A percentile compares a stretch with the other conserved stretches of the same genome.
These are phyloP conservation scores for Plestiodon gilberti DNA, from an alignment of 2,113 vertebrate genomes.

Conservation along the genomic window DNA sequence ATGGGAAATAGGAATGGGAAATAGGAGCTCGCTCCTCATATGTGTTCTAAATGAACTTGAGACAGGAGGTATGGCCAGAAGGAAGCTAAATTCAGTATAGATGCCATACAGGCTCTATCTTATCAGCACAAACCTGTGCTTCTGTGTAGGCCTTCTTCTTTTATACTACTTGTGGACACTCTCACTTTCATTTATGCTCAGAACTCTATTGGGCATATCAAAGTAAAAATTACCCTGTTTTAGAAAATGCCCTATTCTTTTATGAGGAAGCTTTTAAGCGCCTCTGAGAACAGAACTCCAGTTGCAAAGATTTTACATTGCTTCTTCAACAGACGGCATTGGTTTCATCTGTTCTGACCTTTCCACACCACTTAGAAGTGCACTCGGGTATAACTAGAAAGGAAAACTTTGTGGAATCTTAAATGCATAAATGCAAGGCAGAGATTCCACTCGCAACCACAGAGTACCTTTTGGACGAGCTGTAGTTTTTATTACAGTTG, in stretches of 20 bases:
- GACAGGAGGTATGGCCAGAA: neutral
- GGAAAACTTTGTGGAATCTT: slow-evolving; percentile 75
- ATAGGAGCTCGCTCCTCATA: rapidly evolving
- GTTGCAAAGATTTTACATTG: slow-evolving; percentile 61
- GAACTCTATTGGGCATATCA: slow-evolving; percentile 49
- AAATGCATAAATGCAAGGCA: slow-evolving; percentile 72
- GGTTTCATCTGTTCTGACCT: slow-evolving; percentile 68
- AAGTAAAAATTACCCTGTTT: slow-evolving; percentile 65
- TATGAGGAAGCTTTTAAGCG: slow-evolving; percentile 61
- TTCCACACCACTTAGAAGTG: slow-evolving; percentile 58
- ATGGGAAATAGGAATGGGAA: no score
- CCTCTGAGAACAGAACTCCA: slow-evolving; percentile 62
- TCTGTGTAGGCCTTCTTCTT: slow-evolving; percentile 22
- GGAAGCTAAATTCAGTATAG: neutral
- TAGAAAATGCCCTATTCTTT: slow-evolving; percentile 64
- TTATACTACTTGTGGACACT: slow-evolving; percentile 41
- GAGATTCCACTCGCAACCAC: slow-evolving; percentile 68
- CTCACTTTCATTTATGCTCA: slow-evolving; percentile 26
- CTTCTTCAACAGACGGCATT: slow-evolving; percentile 62
- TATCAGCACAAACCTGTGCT: neutral
- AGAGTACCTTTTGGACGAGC: slow-evolving; percentile 74
- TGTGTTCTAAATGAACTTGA: slow-evolving; percentile 12
- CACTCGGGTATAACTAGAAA: slow-evolving; percentile 62
- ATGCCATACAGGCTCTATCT: neutral
- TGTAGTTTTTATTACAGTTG: slow-evolving; percentile 71